Base-by-base conservation (phyloP, 2,797 vertebrate species). In the Lindbergichthys nudifrons region DNA sequence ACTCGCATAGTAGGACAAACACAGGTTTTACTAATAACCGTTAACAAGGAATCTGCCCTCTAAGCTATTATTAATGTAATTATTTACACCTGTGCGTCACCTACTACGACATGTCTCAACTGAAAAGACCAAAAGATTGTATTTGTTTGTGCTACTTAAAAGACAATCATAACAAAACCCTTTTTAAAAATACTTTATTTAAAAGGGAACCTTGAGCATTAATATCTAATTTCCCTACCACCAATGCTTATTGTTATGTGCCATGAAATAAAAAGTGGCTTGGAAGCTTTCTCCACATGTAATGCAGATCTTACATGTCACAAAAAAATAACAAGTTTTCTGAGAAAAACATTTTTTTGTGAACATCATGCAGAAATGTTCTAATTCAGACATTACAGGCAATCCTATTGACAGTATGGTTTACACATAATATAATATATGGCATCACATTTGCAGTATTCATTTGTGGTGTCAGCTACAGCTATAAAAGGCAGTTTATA, bases 401-500 rank as follows among this genome's bases (percentile, higher is more conserved):
- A 65, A 66, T 48, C 6, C 10, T 46, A 26, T 63, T 16, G 19
- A 69, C 65, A 57, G 51, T 48, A 56, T 77, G 42, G 73, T 82
- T 68, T 57, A 57, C 41, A 83, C 41, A 26, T 26, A 5, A 26
- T 26, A 42, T 59, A 21, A 77, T 43, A 84, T 47, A 53, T 52
- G 30, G 73, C 47, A 80, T 54, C 61, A 76, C 39, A 19, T 39
- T 60, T 66, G 77, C 62, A 82, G 66, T 75, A 63, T 79, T 75
- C 56, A 79, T 59, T 68, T 61, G 48, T 73, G 69, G 56, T 77
- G 60, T 85, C 61, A 79, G 80, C 46, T 80, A 72, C 77, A 78
- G 75, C 59, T 81, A 73, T 75, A 79, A 85, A 21, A 85, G 77
- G 88, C 74, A 86, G 78, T 80, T 82, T 85, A 68, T 51, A 72